phyloP scores from a whole-genome alignment of 2,113 vertebrate genomes.

The Lepisosteus osseus region DNA sequence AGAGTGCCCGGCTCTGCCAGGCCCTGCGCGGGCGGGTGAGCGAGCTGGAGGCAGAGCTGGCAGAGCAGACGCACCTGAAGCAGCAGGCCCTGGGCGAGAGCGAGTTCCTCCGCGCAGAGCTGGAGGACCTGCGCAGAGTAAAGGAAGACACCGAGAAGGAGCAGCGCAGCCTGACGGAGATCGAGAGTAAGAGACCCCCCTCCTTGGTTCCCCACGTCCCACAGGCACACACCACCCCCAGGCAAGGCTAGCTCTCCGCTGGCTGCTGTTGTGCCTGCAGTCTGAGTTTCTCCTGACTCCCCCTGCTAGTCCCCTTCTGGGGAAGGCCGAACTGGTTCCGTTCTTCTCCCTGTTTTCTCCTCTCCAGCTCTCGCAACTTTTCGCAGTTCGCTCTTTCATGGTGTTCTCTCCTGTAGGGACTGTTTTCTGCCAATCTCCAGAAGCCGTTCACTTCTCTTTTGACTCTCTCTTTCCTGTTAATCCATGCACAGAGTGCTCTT shows the following conservation, averaged over 20 bases:
- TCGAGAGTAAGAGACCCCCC: conserved; percentile 77
- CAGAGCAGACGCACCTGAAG: conserved; percentile 87
- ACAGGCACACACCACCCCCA: not conserved
- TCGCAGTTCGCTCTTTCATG: not conserved
- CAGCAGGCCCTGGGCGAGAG: conserved; percentile 84
- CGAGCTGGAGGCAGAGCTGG: conserved; percentile 91
- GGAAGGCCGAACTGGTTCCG: not conserved
- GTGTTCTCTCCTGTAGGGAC: not conserved
- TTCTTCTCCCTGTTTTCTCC: not conserved
- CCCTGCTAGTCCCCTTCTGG: not conserved
- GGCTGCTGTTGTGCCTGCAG: not conserved
- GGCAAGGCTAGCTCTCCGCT: too few species aligned
- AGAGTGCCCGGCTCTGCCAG: conserved; percentile 77
- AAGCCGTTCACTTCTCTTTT: too few species aligned
- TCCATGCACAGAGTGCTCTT: too few species aligned
- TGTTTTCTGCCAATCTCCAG: too few species aligned
- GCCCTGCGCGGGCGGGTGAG: conserved; percentile 80
- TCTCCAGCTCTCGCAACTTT: not conserved
- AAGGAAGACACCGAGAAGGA: conserved; percentile 90
- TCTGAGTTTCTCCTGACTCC: not conserved
- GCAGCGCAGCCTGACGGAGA: conserved; percentile 88
- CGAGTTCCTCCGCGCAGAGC: conserved; percentile 84
- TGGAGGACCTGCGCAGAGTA: conserved; percentile 86
- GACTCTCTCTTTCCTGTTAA: too few species aligned
- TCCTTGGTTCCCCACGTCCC: not conserved